Base-by-base conservation (phyloP, 92 coral and sea anemone genomes). In the Porites rus region DNA sequence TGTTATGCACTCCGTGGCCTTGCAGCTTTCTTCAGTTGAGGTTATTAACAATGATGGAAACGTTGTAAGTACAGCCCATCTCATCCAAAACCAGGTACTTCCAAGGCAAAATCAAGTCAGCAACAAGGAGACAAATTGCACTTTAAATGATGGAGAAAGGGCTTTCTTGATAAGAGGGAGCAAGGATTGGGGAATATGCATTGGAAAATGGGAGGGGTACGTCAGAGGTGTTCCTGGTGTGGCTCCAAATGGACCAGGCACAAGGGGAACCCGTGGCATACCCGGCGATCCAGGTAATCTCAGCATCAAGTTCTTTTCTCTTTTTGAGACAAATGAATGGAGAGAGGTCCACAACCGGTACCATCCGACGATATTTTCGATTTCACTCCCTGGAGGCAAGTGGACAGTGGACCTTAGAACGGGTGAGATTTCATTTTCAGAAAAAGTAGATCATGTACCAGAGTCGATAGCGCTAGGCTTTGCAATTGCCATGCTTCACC, bases 21-120 rank as follows among this genome's bases (percentile, higher is more conserved):
- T 91, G 56, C 60, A 69, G 82, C 84, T 94, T 74, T 92, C 95
- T 5, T 84, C 95, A 11, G 95, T 94, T 65, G 97, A 94, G 76
- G 74, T 94, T 51, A 69, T 87, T 60, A 81, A 90, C 86, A 81
- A 76, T 9, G 65, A 85, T 13, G 98, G 93, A 7, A 66, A 76
- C 31, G 92, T 94, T 50, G 72, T 92, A 19, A 92, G 93, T 22
- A 83, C 95, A 6, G 93, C 93, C 10, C 97, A 94, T 74, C 88
- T 93, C 24, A 81, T 94, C 46, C 72, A 91, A 17, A 84, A 77
- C 24, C 88, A 92, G 28, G 88, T 86, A 73, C 80, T 94, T 28
- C 98, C 98, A 3, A 83, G 31, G 56, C 63, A 24, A 60, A 60
- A 51, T 14, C 95, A 94, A 65, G 79, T 94, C 12, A 11, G 21